Evolutionary conservation across 2,797 vertebrate species (phyloP).

Genomic region (Lepilemur ruficaudatus): DNA sequence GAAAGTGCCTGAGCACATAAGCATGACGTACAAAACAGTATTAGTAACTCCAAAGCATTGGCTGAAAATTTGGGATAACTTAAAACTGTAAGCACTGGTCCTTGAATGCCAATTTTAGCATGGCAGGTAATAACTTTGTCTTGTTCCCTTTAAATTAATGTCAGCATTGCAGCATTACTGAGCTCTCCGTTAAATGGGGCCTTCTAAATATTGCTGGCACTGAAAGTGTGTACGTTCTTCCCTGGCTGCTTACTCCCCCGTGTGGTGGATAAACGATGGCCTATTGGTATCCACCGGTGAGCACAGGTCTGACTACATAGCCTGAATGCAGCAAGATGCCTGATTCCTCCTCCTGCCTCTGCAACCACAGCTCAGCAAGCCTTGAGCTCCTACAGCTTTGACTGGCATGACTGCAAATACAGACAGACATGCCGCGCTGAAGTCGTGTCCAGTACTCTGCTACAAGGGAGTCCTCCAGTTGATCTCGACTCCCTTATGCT

Average conservation of each 20-base stretch:
- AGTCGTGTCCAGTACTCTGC: background rate
- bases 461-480: background rate
- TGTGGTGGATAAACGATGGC: background rate
- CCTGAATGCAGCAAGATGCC: background rate
- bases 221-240: background rate
- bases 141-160: background rate
- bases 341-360: background rate
- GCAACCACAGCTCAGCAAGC: background rate
- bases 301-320: background rate
- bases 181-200: background rate
- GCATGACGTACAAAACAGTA: background rate
- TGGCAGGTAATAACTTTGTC: too few species aligned
- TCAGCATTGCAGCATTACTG: background rate
- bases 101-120: background rate
- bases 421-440: background rate
- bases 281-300: accelerated
- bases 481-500: background rate
- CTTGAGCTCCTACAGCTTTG: background rate
- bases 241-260: accelerated
- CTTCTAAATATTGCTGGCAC: background rate
- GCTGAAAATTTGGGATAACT: background rate
- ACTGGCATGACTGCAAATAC: background rate
- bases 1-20: background rate
- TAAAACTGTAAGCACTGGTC: background rate
- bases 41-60: background rate